Evolutionary conservation across 1,140 invertebrate genomes (phyloP).

Genomic region (Formica exsecta): DNA sequence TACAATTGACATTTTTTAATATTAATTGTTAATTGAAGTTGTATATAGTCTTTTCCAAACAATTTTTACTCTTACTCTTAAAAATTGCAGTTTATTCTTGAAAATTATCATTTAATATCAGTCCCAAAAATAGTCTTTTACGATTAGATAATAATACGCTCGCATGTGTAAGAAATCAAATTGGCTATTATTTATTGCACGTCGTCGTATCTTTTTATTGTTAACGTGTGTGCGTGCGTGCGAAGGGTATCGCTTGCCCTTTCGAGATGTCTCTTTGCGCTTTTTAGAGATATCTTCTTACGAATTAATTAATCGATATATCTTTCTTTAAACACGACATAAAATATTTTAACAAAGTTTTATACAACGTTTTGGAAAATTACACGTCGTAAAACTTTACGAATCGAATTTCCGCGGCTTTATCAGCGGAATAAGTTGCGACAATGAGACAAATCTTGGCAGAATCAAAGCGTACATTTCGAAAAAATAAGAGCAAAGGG

Average conservation of each 20-base stretch:
- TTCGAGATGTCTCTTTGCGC: constrained; percentile 29
- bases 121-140: background rate
- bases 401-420: constrained; percentile 1
- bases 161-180: constrained; percentile 10
- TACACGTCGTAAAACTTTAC: background rate
- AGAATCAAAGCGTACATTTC: constrained; percentile 48
- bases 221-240: constrained; percentile 40
- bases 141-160: constrained; percentile 15
- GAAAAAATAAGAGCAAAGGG: constrained; percentile 24
- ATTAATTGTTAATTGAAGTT: background rate
- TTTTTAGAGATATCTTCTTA: constrained; percentile 27
- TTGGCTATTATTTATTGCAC: constrained; percentile 53
- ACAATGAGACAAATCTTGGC: background rate
- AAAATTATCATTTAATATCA: constrained; percentile 1
- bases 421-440: constrained; percentile 2
- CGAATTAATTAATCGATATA: constrained; percentile 33
- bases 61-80: too few species aligned
- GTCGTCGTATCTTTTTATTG: constrained; percentile 62
- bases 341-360: constrained; percentile 42
- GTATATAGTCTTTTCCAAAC: background rate
- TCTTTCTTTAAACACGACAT: constrained; percentile 30
- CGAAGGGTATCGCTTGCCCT: constrained; percentile 50
- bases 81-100: background rate
- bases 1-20: constrained; percentile 24
- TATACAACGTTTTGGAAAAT: constrained; percentile 38